Evolutionary conservation across 2,113 vertebrate genomes (phyloP), one percentile per base, ranked within the genome.

Genomic region (Syngnathus scovelli): DNA sequence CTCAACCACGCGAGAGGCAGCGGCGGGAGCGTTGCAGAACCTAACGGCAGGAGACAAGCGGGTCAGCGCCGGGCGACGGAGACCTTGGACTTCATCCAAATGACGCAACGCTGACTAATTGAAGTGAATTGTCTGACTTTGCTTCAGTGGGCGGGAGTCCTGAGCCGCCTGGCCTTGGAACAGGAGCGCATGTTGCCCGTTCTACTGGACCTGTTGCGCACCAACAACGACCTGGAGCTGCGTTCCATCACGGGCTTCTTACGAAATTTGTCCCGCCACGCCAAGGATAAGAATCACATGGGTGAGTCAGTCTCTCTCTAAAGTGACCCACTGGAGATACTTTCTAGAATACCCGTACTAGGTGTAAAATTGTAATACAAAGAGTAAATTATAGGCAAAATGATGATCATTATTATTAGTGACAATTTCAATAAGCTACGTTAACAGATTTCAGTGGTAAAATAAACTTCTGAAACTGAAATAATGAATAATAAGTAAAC

Each of bases 11-110:
- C 94, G 95, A 0, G 97, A 99, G 85, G 96, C 94, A 0, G 94
- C 95, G 0, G 91, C 93, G 0, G 97, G 97, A 0, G 95, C 96
- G 0, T 90, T 99, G 80, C 97, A 98, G 91, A 98, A 98, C 89
- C 92, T 99, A 88, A 99, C 97, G 0, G 94, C 95, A 0, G 96
- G 97, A 33, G 94, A 98, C 66, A 90, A 88, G 69, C 91, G 92
- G 92, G 97, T 98, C 49, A 70, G 86, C 5, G 37, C 21, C 1
- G 7, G 33, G n/a, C 27, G 10, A 11, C 46, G 6, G 13, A 11
- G n/a, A 44, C 61, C n/a, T 56, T n/a, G 1, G 7, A n/a, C 44
- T 8, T 60, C 6, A 12, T 61, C 27, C 39, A 11, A 49, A 23
- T 1, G 2, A 10, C 6, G 65, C 3, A 33, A 60, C 19, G 6